A percentile compares a stretch with the other conserved stretches of the same genome.
These are phyloP conservation scores for Phaetusa simplex DNA, from an alignment of 2,113 vertebrate genomes.

Conservation along the genomic window DNA sequence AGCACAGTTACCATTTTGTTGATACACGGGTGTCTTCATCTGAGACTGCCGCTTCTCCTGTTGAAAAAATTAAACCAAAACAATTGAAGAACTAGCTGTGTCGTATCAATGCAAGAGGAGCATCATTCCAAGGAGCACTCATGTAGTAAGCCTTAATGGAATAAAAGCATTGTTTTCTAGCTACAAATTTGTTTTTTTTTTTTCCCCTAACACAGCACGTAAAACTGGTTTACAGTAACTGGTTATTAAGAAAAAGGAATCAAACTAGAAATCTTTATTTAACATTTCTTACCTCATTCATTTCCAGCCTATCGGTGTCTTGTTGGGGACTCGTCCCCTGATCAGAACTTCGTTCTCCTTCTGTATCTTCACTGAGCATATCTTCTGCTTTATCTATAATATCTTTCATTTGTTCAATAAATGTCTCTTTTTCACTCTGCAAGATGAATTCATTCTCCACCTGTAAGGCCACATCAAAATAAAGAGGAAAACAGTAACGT, in stretches of 20 bases:
- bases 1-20: slow-evolving; percentile 88
- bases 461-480: slow-evolving; percentile 63
- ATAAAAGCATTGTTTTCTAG: neutral
- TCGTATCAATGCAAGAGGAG: neutral
- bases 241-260: neutral
- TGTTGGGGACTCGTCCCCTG: slow-evolving; percentile 83
- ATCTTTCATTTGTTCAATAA: slow-evolving; percentile 98
- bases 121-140: neutral
- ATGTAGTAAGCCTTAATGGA: neutral
- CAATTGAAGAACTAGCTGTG: neutral
- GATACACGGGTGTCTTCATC: slow-evolving; percentile 85
- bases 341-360: slow-evolving; percentile 82
- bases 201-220: neutral
- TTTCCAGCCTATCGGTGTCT: slow-evolving; percentile 66
- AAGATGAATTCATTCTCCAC: slow-evolving; percentile 97
- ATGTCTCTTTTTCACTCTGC: slow-evolving; percentile 90
- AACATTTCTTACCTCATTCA: slow-evolving; percentile 76
- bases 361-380: slow-evolving; percentile 92
- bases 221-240: neutral
- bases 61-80: neutral
- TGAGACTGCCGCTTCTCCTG: slow-evolving; percentile 80
- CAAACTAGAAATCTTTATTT: neutral
- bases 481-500: neutral
- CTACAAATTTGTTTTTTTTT: neutral
- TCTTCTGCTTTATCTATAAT: slow-evolving; percentile 98